Conservation (phyloP, 2,113 vertebrate species). For the Phalacrocorax aristotelis region DNA sequence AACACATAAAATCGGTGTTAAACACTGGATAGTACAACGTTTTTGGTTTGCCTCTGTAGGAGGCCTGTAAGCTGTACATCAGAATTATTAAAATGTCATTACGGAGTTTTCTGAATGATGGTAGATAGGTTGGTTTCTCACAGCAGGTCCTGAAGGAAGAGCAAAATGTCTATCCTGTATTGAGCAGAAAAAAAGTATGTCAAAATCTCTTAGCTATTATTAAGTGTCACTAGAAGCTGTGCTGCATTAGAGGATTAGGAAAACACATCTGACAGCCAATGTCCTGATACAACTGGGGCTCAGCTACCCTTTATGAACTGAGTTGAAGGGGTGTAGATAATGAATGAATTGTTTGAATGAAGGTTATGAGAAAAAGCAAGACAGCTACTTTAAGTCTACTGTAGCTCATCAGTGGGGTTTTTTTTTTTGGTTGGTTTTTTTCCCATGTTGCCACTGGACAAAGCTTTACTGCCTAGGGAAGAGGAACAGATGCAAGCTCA, state of each 20-base stretch:
- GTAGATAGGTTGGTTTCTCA: not conserved
- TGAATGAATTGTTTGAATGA: not conserved
- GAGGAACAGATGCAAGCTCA: not conserved
- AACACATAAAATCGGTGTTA: not conserved
- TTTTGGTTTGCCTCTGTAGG: not conserved
- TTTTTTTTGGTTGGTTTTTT: not conserved
- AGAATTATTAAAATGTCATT: not conserved
- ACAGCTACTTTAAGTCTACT: not conserved
- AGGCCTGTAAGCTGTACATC: not conserved
- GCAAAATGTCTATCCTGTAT: not conserved
- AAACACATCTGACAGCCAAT: not conserved
- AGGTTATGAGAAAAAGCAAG: not conserved
- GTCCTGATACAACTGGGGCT: not conserved
- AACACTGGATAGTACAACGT: not conserved
- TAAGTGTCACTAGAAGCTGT: not conserved
- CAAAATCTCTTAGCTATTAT: not conserved
- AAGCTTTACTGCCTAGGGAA: not conserved
- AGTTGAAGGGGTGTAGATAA: not conserved
- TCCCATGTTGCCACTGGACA: not conserved
- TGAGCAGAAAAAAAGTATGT: not conserved
- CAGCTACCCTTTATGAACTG: not conserved
- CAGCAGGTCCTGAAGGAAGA: conserved; percentile 4
- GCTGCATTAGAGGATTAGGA: not conserved
- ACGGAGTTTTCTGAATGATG: not conserved
- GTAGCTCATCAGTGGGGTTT: not conserved